Evolutionary conservation across 2,113 vertebrate genomes (phyloP).

Genomic region (Tragelaphus imberbis): DNA sequence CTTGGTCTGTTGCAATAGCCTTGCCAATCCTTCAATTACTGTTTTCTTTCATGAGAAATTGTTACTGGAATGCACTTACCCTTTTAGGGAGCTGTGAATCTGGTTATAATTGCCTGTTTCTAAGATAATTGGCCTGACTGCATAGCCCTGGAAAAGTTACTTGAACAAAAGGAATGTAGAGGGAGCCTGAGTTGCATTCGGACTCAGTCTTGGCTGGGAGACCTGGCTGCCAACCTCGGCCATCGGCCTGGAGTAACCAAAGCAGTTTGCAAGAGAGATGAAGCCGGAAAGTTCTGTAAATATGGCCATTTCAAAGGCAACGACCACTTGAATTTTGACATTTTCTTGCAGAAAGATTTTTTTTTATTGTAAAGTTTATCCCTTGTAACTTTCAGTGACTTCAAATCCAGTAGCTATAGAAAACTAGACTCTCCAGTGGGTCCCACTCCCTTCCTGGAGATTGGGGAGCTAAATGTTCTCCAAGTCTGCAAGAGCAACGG

Average conservation of each 20-base stretch:
- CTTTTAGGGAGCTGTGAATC: slow-evolving; percentile 67
- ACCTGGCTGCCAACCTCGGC: neutral
- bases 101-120: slow-evolving; percentile 70
- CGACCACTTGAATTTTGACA: neutral
- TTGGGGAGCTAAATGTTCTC: neutral
- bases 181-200: slow-evolving; percentile 6
- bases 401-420: neutral
- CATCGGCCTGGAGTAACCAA: neutral
- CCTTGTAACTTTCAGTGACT: neutral
- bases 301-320: neutral
- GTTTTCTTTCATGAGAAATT: slow-evolving; percentile 70
- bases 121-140: slow-evolving; percentile 61
- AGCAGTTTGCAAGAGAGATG: neutral
- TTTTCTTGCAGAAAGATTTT: neutral
- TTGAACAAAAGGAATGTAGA: slow-evolving; percentile 19
- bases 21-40: slow-evolving; percentile 69
- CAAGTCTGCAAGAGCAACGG: neutral
- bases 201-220: neutral
- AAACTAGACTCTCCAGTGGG: neutral
- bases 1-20: slow-evolving; percentile 55
- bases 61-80: slow-evolving; percentile 56
- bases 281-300: neutral
- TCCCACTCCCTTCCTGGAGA: neutral
- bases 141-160: slow-evolving; percentile 60
- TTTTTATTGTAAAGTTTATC: neutral